Base-by-base conservation (phyloP, 1,140 invertebrate genomes). In the Fopius arisanus region DNA sequence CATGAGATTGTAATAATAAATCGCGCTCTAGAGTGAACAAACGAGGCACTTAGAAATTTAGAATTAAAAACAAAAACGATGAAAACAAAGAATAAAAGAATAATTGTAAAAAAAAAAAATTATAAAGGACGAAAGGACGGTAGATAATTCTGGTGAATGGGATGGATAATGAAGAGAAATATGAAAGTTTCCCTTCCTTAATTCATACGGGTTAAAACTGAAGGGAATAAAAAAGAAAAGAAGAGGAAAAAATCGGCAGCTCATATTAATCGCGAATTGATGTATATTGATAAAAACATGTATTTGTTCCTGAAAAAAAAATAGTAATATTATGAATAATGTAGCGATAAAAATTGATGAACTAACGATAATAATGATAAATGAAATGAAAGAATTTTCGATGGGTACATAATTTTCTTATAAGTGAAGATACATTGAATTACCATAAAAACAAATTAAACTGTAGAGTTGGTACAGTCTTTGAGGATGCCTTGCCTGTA, bases 401-500 rank as follows among this genome's bases (percentile, higher is more conserved):
- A 83, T 87, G 85, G 48, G 83, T 86, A 87, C 80, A 86, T 87
- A 87, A 86, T 87, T 48, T 84, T 82, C 82, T 86, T 86, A 86
- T 74, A 87, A 86, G 83, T 85, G 86, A 85, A 72, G 79, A 81
- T 82, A 85, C 75, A 83, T 79, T 77, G 12, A 80, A 82, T 72
- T 79, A 81, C 76, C 82, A 85, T 80, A 81, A 87, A 59, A 59
- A 59, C 43, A 48, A 48, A 59, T 26, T 59, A 85, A 83, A 87
- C 79, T 82, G 83, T 86, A 82, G 82, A 85, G 83, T 87, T 86
- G 84, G 85, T 88, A 87, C 86, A 83, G 85, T 87, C 82, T 85
- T 87, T 82, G 83, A 86, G 78, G 84, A 86, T 88, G 86, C 86
- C 86, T 88, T 88, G 85, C 79, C 86, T 86, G 86, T 87, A 87